Conservation (phyloP, 2,888 invertebrate genomes). For the Agriopis aurantiaria region DNA sequence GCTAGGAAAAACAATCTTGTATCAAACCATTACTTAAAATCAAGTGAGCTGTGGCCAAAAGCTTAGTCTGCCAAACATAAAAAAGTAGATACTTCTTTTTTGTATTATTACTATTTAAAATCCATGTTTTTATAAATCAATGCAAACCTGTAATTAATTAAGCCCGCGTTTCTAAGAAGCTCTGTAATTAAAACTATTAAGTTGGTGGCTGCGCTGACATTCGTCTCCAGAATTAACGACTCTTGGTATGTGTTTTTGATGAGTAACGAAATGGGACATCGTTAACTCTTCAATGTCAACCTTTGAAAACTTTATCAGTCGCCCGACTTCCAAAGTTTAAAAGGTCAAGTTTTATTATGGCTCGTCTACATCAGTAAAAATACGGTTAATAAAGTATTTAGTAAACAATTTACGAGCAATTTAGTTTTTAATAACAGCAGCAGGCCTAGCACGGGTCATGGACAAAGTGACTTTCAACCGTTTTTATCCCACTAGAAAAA, state of each 20-base stretch:
- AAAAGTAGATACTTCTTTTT: too few species aligned
- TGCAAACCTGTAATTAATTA: slow-evolving; percentile 8
- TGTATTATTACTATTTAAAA: neutral
- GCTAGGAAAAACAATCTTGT: too few species aligned
- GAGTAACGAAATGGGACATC: slow-evolving; percentile 10
- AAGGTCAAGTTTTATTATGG: slow-evolving; percentile 19
- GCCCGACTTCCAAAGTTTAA: slow-evolving; percentile 5
- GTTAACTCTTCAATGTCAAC: slow-evolving; percentile 22
- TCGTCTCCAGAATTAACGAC: slow-evolving; percentile 5
- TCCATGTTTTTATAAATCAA: neutral
- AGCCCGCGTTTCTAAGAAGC: neutral
- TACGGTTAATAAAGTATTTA: neutral
- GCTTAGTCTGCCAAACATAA: too few species aligned
- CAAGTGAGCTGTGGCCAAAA: too few species aligned
- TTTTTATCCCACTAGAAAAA: too few species aligned
- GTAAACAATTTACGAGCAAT: neutral
- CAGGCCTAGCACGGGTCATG: too few species aligned
- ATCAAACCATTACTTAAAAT: too few species aligned
- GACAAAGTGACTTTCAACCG: too few species aligned
- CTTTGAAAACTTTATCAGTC: slow-evolving; percentile 9
- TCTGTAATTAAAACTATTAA: slow-evolving; percentile 31
- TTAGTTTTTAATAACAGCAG: neutral
- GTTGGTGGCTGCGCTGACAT: slow-evolving; percentile 6
- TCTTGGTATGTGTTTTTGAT: slow-evolving; percentile 12
- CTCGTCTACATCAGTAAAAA: slow-evolving; percentile 3